Evolutionary conservation across 2,113 vertebrate genomes (phyloP), one percentile per base, ranked within the genome.

Genomic region (Leucopsar rothschildi): DNA sequence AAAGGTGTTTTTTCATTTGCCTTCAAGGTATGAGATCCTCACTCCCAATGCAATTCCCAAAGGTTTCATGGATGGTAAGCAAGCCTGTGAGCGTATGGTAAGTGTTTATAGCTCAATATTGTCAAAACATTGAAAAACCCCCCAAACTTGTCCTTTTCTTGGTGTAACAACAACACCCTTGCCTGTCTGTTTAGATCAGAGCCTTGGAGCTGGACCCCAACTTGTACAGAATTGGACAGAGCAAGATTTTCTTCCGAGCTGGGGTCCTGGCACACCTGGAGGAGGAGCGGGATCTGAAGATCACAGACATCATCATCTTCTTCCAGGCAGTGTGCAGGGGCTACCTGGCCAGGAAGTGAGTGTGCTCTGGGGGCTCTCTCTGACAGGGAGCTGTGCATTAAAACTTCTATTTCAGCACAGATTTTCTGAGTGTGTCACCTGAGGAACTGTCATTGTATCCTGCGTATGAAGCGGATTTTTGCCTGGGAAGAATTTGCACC

Each of bases 31-130:
- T 23, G 99, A 99, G 95, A 99, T 99, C 97, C 98, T 99, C 42
- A 99, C 99, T 69, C 99, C 99, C 52, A 99, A 99, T 57, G 99
- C 99, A 28, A 99, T 99, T 84, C 99, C 99, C 29, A 99, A 99
- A 68, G 99, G 99, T 15, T 99, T 99, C 96, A 99, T 99, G 99
- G 99, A 99, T 85, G 99, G 99, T 21, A 99, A 99, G 77, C 99
- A 99, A 91, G 99, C 99, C 76, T 99, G 99, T 95, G 99, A 99
- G 82, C 98, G 99, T 45, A 99, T 99, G 99, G 99, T 99, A 96
- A 96, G 91, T 82, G 45, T 88, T 88, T 24, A 10, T 15, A 56
- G 13, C 53, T 59, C 17, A 39, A 27, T 13, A 12, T 10, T 70
- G 12, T 29, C 45, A 22, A 69, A 89, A 21, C 20, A 15, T 15